phyloP scores from a whole-genome alignment of 2,888 invertebrate genomes.

The Erpobdella octoculata region DNA sequence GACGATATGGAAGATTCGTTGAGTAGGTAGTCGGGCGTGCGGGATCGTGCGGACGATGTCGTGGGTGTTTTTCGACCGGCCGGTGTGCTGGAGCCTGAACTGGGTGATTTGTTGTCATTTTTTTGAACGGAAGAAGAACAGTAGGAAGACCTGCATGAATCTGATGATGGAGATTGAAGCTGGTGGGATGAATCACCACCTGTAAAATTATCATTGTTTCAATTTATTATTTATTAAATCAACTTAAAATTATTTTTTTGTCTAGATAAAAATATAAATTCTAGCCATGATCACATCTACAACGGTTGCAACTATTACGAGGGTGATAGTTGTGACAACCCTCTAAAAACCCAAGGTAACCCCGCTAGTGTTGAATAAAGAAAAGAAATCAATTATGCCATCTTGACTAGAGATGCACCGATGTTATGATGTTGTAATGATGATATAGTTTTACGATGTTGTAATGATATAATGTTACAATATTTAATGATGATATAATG shows the following conservation, averaged over 20 bases:
- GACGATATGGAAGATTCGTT: not conserved
- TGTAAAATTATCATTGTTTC: not conserved
- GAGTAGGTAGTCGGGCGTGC: not conserved
- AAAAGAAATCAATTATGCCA: not conserved
- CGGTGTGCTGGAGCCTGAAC: conserved; percentile 3
- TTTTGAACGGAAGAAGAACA: not conserved
- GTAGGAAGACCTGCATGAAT: not conserved
- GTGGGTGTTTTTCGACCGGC: conserved; percentile 12
- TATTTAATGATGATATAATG: too few relatives aligned
- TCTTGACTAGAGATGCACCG: not conserved
- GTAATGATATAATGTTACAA: too few relatives aligned
- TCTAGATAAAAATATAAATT: too few relatives aligned
- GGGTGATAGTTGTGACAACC: too few relatives aligned
- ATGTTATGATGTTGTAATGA: too few relatives aligned
- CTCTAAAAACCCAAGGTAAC: too few relatives aligned
- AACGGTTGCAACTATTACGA: too few relatives aligned
- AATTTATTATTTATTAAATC: too few relatives aligned
- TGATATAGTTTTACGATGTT: too few relatives aligned
- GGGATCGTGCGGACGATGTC: not conserved
- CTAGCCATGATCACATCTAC: too few relatives aligned
- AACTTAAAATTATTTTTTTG: too few relatives aligned
- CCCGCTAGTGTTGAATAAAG: too few relatives aligned
- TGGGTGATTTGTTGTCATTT: not conserved
- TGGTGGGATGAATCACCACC: not conserved
- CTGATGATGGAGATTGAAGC: not conserved